A percentile compares a stretch with the other conserved stretches of the same genome.
Conservation (phyloP, 1,140 invertebrate species). For the Thaumetopoea pityocampa region DNA sequence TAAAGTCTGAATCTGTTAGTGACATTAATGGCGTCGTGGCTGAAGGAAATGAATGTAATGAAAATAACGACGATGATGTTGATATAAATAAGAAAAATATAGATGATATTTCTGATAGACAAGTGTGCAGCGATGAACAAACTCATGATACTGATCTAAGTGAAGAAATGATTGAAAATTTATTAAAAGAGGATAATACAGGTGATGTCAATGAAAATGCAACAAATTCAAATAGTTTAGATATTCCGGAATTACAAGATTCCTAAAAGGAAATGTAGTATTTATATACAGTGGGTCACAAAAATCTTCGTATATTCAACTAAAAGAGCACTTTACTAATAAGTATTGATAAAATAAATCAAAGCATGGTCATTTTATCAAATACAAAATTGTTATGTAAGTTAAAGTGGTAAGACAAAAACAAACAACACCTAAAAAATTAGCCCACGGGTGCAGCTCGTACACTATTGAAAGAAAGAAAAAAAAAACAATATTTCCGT, state of each 20-base stretch:
- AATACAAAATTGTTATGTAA: too few relatives aligned
- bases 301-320: too few relatives aligned
- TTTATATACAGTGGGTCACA: slow-evolving; percentile 12
- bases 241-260: slow-evolving; percentile 22
- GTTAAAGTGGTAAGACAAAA: too few relatives aligned
- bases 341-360: too few relatives aligned
- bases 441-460: too few relatives aligned
- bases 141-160: slow-evolving; percentile 41
- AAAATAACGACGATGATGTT: slow-evolving; percentile 24
- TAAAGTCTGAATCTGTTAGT: background rate
- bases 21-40: slow-evolving; percentile 6
- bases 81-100: slow-evolving; percentile 14
- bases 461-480: too few relatives aligned
- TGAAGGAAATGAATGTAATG: slow-evolving; percentile 1
- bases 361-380: too few relatives aligned
- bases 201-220: slow-evolving; percentile 22
- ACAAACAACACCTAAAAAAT: too few relatives aligned
- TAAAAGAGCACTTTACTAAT: background rate
- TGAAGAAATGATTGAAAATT: slow-evolving; percentile 52
- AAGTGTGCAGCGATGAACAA: slow-evolving; percentile 30
- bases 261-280: slow-evolving; percentile 2
- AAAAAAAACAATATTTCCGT: too few relatives aligned
- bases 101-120: slow-evolving; percentile 19
- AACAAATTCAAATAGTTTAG: slow-evolving; percentile 24
- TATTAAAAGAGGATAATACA: slow-evolving; percentile 42